Evolutionary conservation across 2,888 invertebrate genomes (phyloP), one percentile per base, ranked within the genome.

Genomic region (Drosophila peninsularis): DNA sequence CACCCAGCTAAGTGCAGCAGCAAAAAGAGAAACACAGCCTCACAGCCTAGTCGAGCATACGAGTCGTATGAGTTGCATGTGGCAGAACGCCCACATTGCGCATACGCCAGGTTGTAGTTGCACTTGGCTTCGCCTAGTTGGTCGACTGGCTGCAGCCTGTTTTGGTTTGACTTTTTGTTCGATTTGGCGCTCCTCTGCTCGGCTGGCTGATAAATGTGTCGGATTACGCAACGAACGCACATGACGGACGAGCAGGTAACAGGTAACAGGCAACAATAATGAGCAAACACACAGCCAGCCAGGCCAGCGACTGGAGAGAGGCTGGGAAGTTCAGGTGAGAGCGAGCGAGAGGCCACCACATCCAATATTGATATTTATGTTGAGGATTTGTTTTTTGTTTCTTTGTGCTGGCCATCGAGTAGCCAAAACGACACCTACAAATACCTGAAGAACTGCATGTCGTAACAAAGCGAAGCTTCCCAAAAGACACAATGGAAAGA

Each of bases 191-290:
- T 55, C 80, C 73, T 89, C 80, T 82, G 53, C 62, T 56, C 36
- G 42, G 55, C 60, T 44, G 36, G 37, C 62, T 65, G 85, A 65
- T 85, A 88, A 83, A 85, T 88, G 71, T 88, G 69, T 82, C 65
- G 78, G 80, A 82, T 84, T 84, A 88, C 88, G 90, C 90, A 84
- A 84, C 62, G 62, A 68, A 88, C 90, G 90, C 90, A 89, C 86
- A 83, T 82, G 88, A 85, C 62, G 34, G 19, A 17, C 56, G 10
- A 34, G 50, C 56, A 45, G 52, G 49, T 34, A 44, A 32, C 49
- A 71, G 45, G 24, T 24, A 36, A 52, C 36, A 52, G 52, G 49
- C 21, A 50, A 81, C 78, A 70, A 78, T 75, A 89, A 88, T 85
- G 82, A 88, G 89, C 81, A 76, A 57, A 75, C 50, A 54, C 13